A percentile compares a stretch with the other conserved stretches of the same genome.
phyloP scores from a whole-genome alignment of 2,797 vertebrate species.

The Darevskia nairensis region DNA sequence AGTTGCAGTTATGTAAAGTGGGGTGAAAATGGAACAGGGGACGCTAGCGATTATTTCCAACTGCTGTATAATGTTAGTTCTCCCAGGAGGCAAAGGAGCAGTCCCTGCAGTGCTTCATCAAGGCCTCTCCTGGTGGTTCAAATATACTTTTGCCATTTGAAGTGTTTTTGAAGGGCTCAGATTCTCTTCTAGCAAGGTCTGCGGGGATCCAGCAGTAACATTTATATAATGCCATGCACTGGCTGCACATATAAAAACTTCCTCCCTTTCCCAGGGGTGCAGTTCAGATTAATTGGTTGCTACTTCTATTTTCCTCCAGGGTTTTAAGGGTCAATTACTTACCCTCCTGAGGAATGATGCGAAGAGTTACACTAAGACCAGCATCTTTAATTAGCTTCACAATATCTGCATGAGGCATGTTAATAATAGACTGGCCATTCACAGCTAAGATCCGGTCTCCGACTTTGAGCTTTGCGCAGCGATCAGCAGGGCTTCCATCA shows the following conservation, averaged over 20 bases:
- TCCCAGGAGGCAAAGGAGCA: conserved; percentile 31
- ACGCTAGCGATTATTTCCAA: conserved; percentile 30
- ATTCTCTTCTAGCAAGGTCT: conserved; percentile 36
- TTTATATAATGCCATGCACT: conserved; percentile 5
- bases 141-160: conserved; percentile 40
- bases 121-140: conserved; percentile 45
- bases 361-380: conserved; percentile 95
- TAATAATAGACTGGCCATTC: conserved; percentile 96
- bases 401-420: conserved; percentile 98
- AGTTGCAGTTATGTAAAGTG: conserved; percentile 16
- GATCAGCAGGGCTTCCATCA: conserved; percentile 97
- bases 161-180: conserved; percentile 59
- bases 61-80: conserved; percentile 15
- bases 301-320: conserved; percentile 68
- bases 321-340: conserved; percentile 76
- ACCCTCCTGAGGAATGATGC: conserved; percentile 98
- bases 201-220: conserved; percentile 37
- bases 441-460: conserved; percentile 98
- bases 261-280: conserved; percentile 60
- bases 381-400: conserved; percentile 99
- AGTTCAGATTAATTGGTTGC: conserved; percentile 69
- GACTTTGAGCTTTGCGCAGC: conserved; percentile 95
- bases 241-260: conserved; percentile 53
- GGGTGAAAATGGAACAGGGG: neutral
- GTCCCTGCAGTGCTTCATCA: neutral